Evolutionary conservation across 2,888 invertebrate species (phyloP), one percentile per base, ranked within the genome.

Genomic region (Drosophila falleni): DNA sequence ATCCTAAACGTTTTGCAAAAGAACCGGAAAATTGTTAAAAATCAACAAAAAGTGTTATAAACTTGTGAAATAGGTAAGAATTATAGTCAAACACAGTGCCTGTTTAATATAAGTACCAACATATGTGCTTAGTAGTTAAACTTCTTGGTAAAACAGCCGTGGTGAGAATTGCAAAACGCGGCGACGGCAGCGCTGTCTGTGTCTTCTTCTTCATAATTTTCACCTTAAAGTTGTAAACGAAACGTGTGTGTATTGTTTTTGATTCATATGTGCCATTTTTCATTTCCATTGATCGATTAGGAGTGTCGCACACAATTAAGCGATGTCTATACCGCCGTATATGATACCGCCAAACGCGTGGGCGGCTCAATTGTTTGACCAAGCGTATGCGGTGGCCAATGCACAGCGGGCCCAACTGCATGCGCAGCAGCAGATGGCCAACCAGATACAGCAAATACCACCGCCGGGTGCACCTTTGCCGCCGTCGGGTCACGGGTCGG

Each of bases 331-430:
- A 71, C 93, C 93, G 75, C 93, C 93, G 58, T 93, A 93, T 82
- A 92, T 93, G 93, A 87, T 93, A 80, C 93, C 93, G 67, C 92
- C 93, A 35, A 91, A 96, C 92, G 96, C 97, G 41, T 96, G 96
- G 95, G 96, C 97, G 96, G 97, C 97, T 88, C 96, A 97, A 81
- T 95, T 97, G 94, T 97, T 97, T 95, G 97, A 97, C 86, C 97
- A 97, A 93, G 97, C 97, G 92, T 97, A 97, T 92, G 95, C 95
- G 51, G 94, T 94, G 75, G 94, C 93, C 6, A 94, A 94, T 69
- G 94, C 94, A 19, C 94, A 93, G 66, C 93, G 94, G 71, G 94
- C 94, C 47, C 94, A 94, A 87, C 93, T 94, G 87, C 94, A 94
- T 71, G 95, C 95, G 15, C 95, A 95, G 65, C 95, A 95, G 66